These are phyloP conservation scores for Phrynocephalus forsythii DNA, from an alignment of 2,797 vertebrate species.

Conservation along the genomic window DNA sequence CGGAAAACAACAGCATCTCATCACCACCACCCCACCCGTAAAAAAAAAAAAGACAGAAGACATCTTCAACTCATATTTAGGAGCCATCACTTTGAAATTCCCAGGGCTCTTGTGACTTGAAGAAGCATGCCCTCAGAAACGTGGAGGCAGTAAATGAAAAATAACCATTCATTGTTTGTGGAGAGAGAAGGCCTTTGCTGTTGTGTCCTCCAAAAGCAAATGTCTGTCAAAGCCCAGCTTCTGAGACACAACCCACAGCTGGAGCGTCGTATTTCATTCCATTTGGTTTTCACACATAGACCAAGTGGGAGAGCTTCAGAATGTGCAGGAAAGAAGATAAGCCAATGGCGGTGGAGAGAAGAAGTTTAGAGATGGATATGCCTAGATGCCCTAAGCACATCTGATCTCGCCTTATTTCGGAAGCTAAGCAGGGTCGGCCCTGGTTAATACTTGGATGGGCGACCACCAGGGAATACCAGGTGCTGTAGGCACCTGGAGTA, in stretches of 20 bases:
- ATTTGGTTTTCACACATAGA: background rate
- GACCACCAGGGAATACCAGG: too few relatives aligned
- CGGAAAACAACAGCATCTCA: constrained; percentile 33
- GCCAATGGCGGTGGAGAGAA: background rate
- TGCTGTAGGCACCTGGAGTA: too few relatives aligned
- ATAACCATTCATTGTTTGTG: background rate
- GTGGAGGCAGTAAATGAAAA: background rate
- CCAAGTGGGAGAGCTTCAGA: background rate
- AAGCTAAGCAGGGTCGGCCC: too few relatives aligned
- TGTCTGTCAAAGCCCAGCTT: background rate
- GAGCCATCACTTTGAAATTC: constrained; percentile 44
- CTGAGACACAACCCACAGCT: background rate
- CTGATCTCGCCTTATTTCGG: too few relatives aligned
- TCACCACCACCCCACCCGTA: background rate
- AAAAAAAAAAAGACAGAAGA: constrained; percentile 24
- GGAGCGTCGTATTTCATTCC: constrained; percentile 4
- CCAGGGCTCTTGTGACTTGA: constrained; percentile 47
- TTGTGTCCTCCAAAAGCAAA: background rate
- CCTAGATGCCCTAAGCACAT: too few relatives aligned
- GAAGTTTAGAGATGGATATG: background rate
- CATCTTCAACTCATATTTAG: constrained; percentile 27
- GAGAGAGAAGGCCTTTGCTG: background rate
- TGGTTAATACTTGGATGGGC: too few relatives aligned
- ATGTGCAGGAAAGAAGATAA: background rate
- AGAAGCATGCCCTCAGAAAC: constrained; percentile 17